A percentile compares a stretch with the other conserved stretches of the same genome.
Evolutionary conservation across 2,888 invertebrate genomes (phyloP).

Genomic region (Dastarcus helophoroides): DNA sequence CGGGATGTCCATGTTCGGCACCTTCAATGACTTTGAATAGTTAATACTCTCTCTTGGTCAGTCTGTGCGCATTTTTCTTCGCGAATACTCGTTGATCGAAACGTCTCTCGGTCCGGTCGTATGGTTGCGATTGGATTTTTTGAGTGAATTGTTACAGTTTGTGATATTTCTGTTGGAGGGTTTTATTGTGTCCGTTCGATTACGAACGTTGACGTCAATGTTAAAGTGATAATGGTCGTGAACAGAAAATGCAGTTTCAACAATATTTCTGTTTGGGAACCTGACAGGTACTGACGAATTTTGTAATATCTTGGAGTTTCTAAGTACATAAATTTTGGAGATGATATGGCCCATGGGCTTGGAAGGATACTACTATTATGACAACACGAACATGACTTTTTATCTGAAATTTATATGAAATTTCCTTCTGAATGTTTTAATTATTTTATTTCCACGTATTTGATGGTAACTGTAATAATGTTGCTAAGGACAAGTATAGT

Average conservation of each 20-base stretch:
- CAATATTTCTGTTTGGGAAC: slow-evolving; percentile 28
- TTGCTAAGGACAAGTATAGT: too few species aligned
- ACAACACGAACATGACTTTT: too few species aligned
- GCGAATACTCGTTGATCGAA: slow-evolving; percentile 2
- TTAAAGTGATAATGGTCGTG: slow-evolving; percentile 34
- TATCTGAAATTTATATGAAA: too few species aligned
- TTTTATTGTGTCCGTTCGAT: slow-evolving; percentile 19
- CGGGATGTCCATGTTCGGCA: slow-evolving; percentile 29
- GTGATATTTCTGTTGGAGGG: background rate
- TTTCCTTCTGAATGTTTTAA: too few species aligned
- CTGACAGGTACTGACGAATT: slow-evolving; percentile 31
- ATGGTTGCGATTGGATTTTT: slow-evolving; percentile 13
- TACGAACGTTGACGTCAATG: slow-evolving; percentile 25
- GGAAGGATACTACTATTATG: too few species aligned
- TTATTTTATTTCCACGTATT: too few species aligned
- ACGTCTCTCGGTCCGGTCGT: slow-evolving; percentile 17
- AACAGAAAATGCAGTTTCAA: slow-evolving; percentile 28
- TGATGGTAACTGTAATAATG: too few species aligned
- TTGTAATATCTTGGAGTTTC: too few species aligned
- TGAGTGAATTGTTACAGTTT: slow-evolving; percentile 6
- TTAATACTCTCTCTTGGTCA: too few species aligned
- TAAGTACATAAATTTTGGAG: too few species aligned
- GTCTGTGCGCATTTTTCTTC: slow-evolving; percentile 12
- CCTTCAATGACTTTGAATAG: slow-evolving; percentile 28
- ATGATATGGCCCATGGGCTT: too few species aligned